Percentiles rank a stretch among this genome's conserved stretches.
These are phyloP conservation scores for Mirza zaza DNA, from an alignment of 2,113 vertebrate species.

Conservation along the genomic window DNA sequence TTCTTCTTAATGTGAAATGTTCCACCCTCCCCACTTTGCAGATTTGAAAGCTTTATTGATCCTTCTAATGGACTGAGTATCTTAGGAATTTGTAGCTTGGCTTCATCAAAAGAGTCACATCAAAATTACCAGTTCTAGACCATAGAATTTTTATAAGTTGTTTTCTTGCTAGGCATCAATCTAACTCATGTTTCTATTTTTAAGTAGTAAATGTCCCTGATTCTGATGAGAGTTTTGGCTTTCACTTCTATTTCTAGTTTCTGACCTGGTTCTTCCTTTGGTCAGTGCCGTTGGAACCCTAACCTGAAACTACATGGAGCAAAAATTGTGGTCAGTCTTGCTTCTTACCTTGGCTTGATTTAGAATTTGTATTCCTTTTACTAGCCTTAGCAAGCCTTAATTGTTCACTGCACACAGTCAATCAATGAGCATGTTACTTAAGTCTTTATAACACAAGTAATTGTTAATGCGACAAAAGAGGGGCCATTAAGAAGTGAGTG, in stretches of 20 bases:
- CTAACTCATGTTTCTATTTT: not conserved
- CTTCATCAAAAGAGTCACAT: not conserved
- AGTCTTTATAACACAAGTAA: not conserved
- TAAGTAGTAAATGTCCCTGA: not conserved
- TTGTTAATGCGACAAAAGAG: not conserved
- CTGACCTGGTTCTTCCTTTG: not conserved
- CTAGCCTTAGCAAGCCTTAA: not conserved
- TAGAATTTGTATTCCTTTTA: not conserved
- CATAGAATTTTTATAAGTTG: not conserved
- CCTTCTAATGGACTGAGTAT: not conserved
- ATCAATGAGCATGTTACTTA: not conserved
- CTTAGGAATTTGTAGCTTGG: not conserved
- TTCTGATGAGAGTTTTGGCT: not conserved
- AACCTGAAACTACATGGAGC: not conserved
- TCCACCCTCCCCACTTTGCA: not conserved
- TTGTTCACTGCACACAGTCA: not conserved
- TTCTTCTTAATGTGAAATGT: not conserved
- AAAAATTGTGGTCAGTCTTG: not conserved
- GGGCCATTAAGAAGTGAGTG: not conserved
- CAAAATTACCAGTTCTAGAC: not conserved
- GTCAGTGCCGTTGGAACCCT: not conserved
- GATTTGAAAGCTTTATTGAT: not conserved
- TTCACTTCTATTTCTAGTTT: not conserved
- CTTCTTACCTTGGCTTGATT: not conserved
- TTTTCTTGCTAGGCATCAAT: not conserved